Percentiles rank a stretch among this genome's conserved stretches.
phyloP scores from a whole-genome alignment of 1,140 invertebrate genomes.

The Hesperophylax magnus region DNA sequence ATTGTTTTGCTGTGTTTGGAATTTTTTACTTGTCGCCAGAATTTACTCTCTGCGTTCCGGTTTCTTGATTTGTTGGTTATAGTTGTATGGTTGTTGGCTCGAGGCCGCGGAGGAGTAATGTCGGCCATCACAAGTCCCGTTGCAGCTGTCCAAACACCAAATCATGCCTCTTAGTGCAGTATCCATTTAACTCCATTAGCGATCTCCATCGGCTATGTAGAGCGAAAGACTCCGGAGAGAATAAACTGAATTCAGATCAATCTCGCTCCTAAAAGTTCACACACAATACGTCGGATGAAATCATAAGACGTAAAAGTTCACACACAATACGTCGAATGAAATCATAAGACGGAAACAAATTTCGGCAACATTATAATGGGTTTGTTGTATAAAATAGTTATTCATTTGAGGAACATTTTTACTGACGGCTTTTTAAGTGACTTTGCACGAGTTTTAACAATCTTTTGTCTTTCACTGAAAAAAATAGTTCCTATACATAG shows the following conservation, averaged over 20 bases:
- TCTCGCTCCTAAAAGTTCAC: neutral
- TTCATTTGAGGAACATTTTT: neutral
- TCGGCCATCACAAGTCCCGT: constrained; percentile 16
- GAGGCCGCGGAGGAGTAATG: constrained; percentile 3
- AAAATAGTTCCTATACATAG: too few species aligned
- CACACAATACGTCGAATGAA: neutral
- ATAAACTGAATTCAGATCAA: neutral
- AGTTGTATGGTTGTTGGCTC: neutral
- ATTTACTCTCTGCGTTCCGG: too few species aligned
- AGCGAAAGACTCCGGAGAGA: constrained; percentile 8
- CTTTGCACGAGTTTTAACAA: too few species aligned
- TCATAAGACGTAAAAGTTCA: too few species aligned
- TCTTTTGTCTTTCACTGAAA: too few species aligned
- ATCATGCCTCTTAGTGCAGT: constrained; percentile 4
- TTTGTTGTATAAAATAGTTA: neutral
- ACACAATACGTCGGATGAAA: neutral
- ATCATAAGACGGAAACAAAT: neutral
- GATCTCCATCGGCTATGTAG: neutral
- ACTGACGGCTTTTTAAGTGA: too few species aligned
- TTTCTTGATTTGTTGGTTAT: too few species aligned
- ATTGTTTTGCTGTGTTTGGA: too few species aligned
- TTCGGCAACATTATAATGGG: neutral
- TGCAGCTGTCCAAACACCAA: constrained; percentile 29
- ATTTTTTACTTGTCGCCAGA: too few species aligned
- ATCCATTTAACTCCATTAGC: neutral